These are phyloP conservation scores for Oscheius sp. DNA, from an alignment of 2,888 invertebrate species.

Conservation along the genomic window DNA sequence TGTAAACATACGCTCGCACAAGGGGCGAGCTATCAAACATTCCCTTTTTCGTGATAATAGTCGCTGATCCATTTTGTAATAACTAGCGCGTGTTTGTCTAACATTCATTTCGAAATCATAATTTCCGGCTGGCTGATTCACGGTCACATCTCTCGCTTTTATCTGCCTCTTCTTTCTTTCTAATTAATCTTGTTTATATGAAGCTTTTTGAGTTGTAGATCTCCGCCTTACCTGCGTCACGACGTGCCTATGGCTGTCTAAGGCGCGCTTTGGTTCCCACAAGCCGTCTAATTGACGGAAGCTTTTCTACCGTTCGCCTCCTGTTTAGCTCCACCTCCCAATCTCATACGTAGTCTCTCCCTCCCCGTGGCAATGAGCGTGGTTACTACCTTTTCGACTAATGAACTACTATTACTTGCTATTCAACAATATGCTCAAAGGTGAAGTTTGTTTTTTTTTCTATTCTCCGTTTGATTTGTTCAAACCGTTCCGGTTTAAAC, in stretches of 20 bases:
- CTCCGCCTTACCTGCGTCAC: neutral
- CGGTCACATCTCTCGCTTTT: too few relatives aligned
- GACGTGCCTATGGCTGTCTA: neutral
- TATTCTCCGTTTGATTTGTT: neutral
- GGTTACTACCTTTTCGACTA: neutral
- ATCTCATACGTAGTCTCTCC: neutral
- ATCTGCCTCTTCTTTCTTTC: too few relatives aligned
- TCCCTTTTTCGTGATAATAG: too few relatives aligned
- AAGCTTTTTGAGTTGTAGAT: too few relatives aligned
- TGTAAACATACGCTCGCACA: too few relatives aligned
- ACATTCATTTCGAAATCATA: too few relatives aligned
- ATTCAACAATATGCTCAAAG: conserved; percentile 26
- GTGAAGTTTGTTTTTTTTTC: conserved; percentile 7
- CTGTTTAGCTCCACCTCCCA: conserved; percentile 28
- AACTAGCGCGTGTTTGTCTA: too few relatives aligned
- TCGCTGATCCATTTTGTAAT: too few relatives aligned
- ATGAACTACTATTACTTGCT: conserved; percentile 12
- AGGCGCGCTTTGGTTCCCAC: conserved; percentile 5
- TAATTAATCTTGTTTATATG: too few relatives aligned
- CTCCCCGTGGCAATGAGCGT: conserved; percentile 18
- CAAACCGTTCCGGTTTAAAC: neutral
- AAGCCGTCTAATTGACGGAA: conserved; percentile 25
- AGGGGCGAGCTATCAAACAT: too few relatives aligned
- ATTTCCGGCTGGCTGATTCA: too few relatives aligned
- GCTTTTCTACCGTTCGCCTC: conserved; percentile 31